phyloP scores from a whole-genome alignment of 2,888 invertebrate species.

The Diogma glabrata region DNA sequence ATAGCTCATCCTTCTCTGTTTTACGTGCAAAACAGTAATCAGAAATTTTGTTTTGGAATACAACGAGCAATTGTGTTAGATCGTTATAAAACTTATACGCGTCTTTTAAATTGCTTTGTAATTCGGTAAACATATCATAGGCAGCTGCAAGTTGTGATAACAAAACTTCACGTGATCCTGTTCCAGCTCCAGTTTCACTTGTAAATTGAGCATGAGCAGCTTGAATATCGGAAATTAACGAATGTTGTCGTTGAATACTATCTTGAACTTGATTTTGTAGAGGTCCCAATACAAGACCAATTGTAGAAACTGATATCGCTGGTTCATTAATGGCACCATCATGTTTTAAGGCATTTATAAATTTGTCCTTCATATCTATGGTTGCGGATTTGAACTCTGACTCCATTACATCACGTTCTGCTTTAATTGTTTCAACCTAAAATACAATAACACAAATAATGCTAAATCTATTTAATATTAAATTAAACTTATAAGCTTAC shows the following conservation, averaged over 20 bases:
- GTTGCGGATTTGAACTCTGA: conserved; percentile 69
- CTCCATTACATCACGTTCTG: conserved; percentile 82
- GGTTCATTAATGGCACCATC: conserved; percentile 73
- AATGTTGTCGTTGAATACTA: conserved; percentile 59
- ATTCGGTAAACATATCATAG: conserved; percentile 83
- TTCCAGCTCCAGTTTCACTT: conserved; percentile 52
- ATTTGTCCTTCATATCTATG: conserved; percentile 71
- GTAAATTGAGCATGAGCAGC: conserved; percentile 35
- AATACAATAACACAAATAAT: conserved; percentile 29
- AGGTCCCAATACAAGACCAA: conserved; percentile 64
- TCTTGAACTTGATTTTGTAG: conserved; percentile 68
- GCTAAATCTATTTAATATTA: too few species aligned
- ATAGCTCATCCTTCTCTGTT: conserved; percentile 95
- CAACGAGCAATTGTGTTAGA: conserved; percentile 81
- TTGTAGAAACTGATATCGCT: conserved; percentile 53
- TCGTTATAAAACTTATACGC: conserved; percentile 95
- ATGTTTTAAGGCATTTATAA: conserved; percentile 60
- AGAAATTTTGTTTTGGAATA: conserved; percentile 93
- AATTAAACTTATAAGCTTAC: too few species aligned
- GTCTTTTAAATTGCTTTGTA: conserved; percentile 84
- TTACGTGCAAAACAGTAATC: conserved; percentile 98
- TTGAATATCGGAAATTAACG: conserved; percentile 55
- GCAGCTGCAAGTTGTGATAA: conserved; percentile 80
- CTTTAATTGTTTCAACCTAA: conserved; percentile 71
- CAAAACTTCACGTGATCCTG: conserved; percentile 59